phyloP scores from a whole-genome alignment of 2,113 vertebrate genomes.

The Muntiacus muntjak region DNA sequence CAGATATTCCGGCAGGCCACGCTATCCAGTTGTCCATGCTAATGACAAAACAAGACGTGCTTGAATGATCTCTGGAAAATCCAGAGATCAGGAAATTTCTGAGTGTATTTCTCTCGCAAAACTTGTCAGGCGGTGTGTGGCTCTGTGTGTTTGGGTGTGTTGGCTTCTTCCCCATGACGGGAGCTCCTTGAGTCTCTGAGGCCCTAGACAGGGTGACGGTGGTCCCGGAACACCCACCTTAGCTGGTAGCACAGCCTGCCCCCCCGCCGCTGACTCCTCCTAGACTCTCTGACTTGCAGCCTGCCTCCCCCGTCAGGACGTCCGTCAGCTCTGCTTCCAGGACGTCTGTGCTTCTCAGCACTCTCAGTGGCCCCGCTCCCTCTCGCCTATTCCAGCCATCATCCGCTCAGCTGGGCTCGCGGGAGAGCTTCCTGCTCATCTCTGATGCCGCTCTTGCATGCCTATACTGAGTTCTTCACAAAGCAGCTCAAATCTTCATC shows the following conservation, averaged over 20 bases:
- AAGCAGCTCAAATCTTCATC: background rate
- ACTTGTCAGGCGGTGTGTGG: background rate
- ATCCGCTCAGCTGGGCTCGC: background rate
- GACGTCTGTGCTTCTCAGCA: background rate
- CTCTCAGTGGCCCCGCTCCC: background rate
- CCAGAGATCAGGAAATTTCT: background rate
- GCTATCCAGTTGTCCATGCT: background rate
- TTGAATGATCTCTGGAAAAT: background rate
- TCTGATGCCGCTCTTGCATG: background rate
- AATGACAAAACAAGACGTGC: background rate
- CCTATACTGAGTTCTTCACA: background rate
- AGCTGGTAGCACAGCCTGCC: background rate
- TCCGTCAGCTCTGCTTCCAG: background rate
- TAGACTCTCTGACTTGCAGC: background rate
- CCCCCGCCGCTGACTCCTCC: background rate
- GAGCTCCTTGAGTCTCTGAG: background rate
- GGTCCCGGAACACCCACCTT: background rate
- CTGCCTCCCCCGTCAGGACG: background rate
- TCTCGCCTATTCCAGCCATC: background rate
- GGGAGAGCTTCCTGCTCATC: background rate
- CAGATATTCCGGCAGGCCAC: background rate
- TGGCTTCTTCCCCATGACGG: background rate
- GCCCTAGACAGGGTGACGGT: background rate
- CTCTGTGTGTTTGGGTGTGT: background rate
- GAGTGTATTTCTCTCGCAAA: background rate